Percentiles rank a stretch among this genome's conserved stretches.
These are phyloP conservation scores for Neodiprion virginianus DNA, from an alignment of 1,140 invertebrate genomes.

Conservation along the genomic window DNA sequence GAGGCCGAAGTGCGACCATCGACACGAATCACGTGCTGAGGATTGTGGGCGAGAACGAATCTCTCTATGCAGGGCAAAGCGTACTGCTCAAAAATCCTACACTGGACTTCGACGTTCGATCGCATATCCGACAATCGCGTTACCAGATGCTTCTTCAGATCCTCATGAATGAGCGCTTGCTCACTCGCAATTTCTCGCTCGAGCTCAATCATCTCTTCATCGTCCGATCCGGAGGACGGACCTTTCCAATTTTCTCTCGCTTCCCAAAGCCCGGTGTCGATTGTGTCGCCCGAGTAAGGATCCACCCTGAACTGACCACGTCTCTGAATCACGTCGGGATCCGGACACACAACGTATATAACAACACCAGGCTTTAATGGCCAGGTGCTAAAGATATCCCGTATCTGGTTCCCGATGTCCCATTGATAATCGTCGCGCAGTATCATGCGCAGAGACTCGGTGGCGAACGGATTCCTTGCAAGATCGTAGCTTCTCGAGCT, in stretches of 20 bases:
- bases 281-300: slow-evolving; percentile 41
- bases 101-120: slow-evolving; percentile 20
- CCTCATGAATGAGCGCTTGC: slow-evolving; percentile 1
- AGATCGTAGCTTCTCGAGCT: neutral
- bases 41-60: slow-evolving; percentile 59
- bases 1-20: slow-evolving; percentile 59
- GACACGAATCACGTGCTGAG: slow-evolving; percentile 62
- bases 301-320: slow-evolving; percentile 57
- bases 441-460: neutral
- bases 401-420: slow-evolving; percentile 28
- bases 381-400: slow-evolving; percentile 43
- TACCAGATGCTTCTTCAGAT: slow-evolving; percentile 19
- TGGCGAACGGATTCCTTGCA: neutral
- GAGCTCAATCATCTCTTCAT: neutral
- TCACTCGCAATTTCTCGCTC: neutral
- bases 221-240: neutral
- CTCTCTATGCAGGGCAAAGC: slow-evolving; percentile 58
- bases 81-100: slow-evolving; percentile 37
- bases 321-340: slow-evolving; percentile 60
- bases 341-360: slow-evolving; percentile 62
- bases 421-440: slow-evolving; percentile 7
- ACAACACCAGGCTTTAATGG: slow-evolving; percentile 59
- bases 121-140: slow-evolving; percentile 4
- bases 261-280: slow-evolving; percentile 32
- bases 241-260: neutral